Evolutionary conservation across 2,113 vertebrate species (phyloP).

Genomic region (Limanda limanda): DNA sequence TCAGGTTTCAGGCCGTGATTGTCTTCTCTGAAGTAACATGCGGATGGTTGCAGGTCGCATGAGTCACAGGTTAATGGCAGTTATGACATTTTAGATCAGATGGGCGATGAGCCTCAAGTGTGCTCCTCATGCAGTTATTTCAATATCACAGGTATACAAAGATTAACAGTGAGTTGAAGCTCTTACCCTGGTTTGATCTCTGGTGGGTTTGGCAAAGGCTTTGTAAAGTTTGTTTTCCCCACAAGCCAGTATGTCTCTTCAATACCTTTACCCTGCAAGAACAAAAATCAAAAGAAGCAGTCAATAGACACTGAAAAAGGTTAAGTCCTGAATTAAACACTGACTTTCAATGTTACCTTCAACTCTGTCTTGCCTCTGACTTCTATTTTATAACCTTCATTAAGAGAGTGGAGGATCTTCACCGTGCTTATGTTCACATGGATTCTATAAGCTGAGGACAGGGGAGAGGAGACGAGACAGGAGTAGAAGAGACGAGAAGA

Average conservation of each 20-base stretch:
- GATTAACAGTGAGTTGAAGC: not conserved
- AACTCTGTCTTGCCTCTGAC: constrained; percentile 90
- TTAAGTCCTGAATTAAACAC: not conserved
- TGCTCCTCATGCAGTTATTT: not conserved
- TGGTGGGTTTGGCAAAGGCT: constrained; percentile 88
- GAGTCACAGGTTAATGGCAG: not conserved
- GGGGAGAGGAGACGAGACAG: constrained; percentile 15
- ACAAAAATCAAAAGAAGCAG: not conserved
- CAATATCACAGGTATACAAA: not conserved
- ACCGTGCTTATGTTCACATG: constrained; percentile 91
- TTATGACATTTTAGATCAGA: not conserved
- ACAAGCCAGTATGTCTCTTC: constrained; percentile 94
- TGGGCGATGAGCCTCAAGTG: not conserved
- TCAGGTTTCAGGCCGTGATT: constrained; percentile 88
- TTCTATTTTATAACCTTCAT: constrained; percentile 90
- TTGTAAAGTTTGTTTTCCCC: constrained; percentile 87
- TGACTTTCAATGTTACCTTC: constrained; percentile 81
- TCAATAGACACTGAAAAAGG: not conserved
- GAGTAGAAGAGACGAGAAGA: not conserved
- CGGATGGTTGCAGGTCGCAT: constrained; percentile 52
- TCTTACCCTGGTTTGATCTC: constrained; percentile 91
- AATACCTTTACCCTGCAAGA: constrained; percentile 89
- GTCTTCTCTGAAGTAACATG: constrained; percentile 84
- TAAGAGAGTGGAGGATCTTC: constrained; percentile 86
- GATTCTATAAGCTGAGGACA: constrained; percentile 89